Evolutionary conservation across 2,113 vertebrate species (phyloP).

Genomic region (Leuciscus idus): DNA sequence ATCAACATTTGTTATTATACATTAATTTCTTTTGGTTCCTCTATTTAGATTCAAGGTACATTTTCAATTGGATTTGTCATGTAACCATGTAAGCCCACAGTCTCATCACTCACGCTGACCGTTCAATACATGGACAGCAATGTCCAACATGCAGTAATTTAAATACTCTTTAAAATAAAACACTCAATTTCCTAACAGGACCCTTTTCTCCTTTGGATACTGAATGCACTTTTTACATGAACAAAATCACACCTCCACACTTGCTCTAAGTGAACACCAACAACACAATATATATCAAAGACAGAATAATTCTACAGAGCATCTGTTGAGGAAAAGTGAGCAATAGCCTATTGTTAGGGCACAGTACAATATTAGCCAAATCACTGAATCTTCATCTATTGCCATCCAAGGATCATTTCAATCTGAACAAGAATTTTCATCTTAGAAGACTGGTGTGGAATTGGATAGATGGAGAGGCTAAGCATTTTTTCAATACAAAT

Average conservation of each 20-base stretch:
- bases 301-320: slow-evolving; percentile 77
- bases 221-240: slow-evolving; percentile 78
- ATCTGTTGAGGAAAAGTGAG: slow-evolving; percentile 70
- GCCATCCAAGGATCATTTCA: slow-evolving; percentile 79
- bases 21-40: not conserved
- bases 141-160: slow-evolving; percentile 75
- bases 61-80: slow-evolving; percentile 59
- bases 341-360: slow-evolving; percentile 58
- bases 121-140: slow-evolving; percentile 68
- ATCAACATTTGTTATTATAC: not conserved
- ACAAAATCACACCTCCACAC: slow-evolving; percentile 70
- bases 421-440: slow-evolving; percentile 77
- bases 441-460: slow-evolving; percentile 69
- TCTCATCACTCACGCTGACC: slow-evolving; percentile 65
- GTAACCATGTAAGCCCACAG: slow-evolving; percentile 73
- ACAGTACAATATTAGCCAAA: slow-evolving; percentile 76
- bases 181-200: slow-evolving; percentile 50
- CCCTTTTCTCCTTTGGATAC: slow-evolving; percentile 71
- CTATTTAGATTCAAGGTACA: slow-evolving; percentile 21
- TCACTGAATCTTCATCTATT: slow-evolving; percentile 76
- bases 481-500: slow-evolving; percentile 69
- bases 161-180: slow-evolving; percentile 71
- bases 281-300: slow-evolving; percentile 80
- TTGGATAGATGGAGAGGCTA: slow-evolving; percentile 5
- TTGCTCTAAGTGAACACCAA: slow-evolving; percentile 79